Evolutionary conservation across 1,140 invertebrate genomes (phyloP).

Genomic region (Mactra quadrangularis): DNA sequence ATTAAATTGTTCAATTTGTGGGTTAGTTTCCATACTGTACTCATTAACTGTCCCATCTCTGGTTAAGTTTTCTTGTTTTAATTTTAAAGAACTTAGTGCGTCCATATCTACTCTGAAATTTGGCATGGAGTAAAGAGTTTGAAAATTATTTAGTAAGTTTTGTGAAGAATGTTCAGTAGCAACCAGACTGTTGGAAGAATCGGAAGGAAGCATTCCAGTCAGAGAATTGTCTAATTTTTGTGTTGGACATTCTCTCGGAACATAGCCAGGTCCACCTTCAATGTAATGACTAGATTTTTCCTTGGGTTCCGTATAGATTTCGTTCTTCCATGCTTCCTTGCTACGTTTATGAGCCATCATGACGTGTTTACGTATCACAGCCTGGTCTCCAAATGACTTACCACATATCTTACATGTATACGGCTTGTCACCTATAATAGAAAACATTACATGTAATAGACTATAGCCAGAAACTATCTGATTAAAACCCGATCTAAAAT

Average conservation of each 20-base stretch:
- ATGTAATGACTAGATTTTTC: constrained; percentile 46
- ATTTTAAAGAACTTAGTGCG: not conserved
- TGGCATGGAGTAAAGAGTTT: not conserved
- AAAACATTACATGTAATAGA: no score
- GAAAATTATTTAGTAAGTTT: not conserved
- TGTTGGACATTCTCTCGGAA: constrained; percentile 7
- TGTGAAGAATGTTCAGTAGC: not conserved
- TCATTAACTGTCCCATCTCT: not conserved
- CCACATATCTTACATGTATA: constrained; percentile 74
- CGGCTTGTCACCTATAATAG: constrained; percentile 73
- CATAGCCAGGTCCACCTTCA: constrained; percentile 38
- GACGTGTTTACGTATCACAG: constrained; percentile 76
- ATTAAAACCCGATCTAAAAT: no score
- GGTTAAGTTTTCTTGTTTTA: not conserved
- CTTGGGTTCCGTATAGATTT: constrained; percentile 10
- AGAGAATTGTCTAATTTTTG: not conserved
- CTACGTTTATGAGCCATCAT: constrained; percentile 74
- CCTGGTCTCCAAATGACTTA: constrained; percentile 74
- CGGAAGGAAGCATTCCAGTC: not conserved
- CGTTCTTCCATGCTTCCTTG: constrained; percentile 68
- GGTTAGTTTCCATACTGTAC: not conserved
- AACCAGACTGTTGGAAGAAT: not conserved
- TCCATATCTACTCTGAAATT: not conserved
- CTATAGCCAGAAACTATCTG: no score
- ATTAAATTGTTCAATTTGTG: not conserved